Base-by-base conservation (phyloP, 2,113 vertebrate species). In the Sprattus sprattus region DNA sequence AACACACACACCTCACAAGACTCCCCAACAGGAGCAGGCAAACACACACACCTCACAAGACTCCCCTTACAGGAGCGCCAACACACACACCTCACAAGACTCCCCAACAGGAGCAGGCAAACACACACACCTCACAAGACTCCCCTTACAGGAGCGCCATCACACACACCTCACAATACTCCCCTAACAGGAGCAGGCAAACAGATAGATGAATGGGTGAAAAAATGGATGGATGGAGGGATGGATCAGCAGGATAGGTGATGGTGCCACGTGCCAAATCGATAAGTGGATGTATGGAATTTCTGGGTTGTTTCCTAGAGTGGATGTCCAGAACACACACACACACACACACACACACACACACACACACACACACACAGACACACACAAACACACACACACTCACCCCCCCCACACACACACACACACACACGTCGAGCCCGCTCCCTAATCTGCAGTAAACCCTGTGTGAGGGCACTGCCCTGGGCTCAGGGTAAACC, bases 161-260 rank as follows among this genome's bases (percentile, higher is more conserved):
- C 54, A 57, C 54, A 20, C 52, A 57, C 16, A 57, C 18, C 52
- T 15, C 50, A 52, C 50, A 52, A 60, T 20, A 71, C 25, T 71
- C 64, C 25, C 28, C 64, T 28, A 60, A 60, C 54, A 60, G 54
- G 18, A 49, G 47, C 47, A 2, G 8, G 9, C 47, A 71, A 11
- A 71, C 9, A 6, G 64, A 64, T 64, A 6, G 64, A 28, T 25
- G 64, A n/a, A 9, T 71, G 64, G 64, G 10, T 71, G 64, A 2
- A 13, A 10, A 25, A 3, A 13, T 11, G 64, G 22, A 32, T 8
- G 44, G 83, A 60, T 75, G 39, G 9, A 85, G 80, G 49, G 49
- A 85, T 32, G 49, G 39, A 87, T 78, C 20, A 81, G 52, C 46
- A 18, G 9, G 82, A 44, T n/a, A 44, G 28, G 44, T 85, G 45